Evolutionary conservation across 2,888 invertebrate species (phyloP), one percentile per base, ranked within the genome.

Genomic region (Piscicola geometra): DNA sequence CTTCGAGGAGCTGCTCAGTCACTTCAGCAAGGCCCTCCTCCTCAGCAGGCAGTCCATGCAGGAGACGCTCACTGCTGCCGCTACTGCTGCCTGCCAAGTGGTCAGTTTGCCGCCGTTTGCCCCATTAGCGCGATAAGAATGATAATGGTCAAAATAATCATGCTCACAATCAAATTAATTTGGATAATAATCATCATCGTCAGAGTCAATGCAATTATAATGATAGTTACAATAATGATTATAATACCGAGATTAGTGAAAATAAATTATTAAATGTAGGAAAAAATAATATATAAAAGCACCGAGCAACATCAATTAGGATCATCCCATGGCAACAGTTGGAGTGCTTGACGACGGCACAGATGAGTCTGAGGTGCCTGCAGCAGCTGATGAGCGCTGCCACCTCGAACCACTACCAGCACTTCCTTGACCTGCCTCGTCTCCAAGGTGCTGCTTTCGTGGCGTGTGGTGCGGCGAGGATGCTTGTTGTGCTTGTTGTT

Each of bases 331-430:
- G 15, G 15, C 41, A 64, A 67, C 52, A 71, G 71, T 30, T 71
- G 52, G 71, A 71, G 41, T 47, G 52, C 36, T 47, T 71, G 9
- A 52, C 32, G 47, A 71, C 71, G 2, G 28, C 28, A 12, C 52
- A 71, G 47, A 71, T 52, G 15, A 71, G 71, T 52, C 47, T 71
- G 30, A 47, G 33, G 30, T 71, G 71, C 33, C 30, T 71, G 47
- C 21, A 71, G 2, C 41, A 71, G 50, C 32, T 71, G 18, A 52
- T 28, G 47, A 30, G n/a, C 1, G 71, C 71, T 30, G n/a, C 47
- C 52, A 30, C 9, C 28, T 9, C 3, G 30, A 67, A 18, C 67
- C 3, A 9, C 21, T 25, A n/a, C 60, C 9, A 56, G 25, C 60
- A 56, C 3, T 56, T 56, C 5, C 21, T 56, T 21, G 60, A 56